Percentiles rank a stretch among this genome's conserved stretches.
Conservation (phyloP, 2,797 vertebrate species). For the Aeoliscus strigatus region DNA sequence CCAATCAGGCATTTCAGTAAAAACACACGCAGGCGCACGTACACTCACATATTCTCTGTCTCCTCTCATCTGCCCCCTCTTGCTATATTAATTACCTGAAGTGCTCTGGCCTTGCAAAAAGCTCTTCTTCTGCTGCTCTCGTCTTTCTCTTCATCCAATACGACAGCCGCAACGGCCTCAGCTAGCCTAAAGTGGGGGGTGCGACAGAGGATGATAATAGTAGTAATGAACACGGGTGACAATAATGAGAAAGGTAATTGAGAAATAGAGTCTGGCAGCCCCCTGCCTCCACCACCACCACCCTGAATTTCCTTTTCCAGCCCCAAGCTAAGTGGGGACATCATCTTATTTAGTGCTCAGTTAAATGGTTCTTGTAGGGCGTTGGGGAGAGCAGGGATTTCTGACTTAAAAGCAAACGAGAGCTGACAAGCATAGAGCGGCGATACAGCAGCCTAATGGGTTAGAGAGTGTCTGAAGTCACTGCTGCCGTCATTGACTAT, state of each 20-base stretch:
- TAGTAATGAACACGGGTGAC: conserved; percentile 64
- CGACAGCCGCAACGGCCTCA: conserved; percentile 39
- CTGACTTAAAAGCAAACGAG: conserved; percentile 40
- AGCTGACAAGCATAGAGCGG: conserved; percentile 48
- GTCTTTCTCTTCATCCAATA: conserved; percentile 44
- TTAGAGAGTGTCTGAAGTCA: conserved; percentile 28
- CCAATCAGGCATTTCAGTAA: conserved; percentile 60
- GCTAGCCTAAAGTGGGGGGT: conserved; percentile 57
- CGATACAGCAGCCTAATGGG: conserved; percentile 39
- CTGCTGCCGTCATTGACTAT: conserved; percentile 9
- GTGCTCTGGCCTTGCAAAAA: conserved; percentile 77
- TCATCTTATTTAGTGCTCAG: conserved; percentile 52
- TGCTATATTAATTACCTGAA: conserved; percentile 92
- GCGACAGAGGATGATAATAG: conserved; percentile 62
- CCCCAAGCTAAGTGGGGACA: conserved; percentile 58
- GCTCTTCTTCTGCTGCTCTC: conserved; percentile 64
- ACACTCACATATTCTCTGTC: conserved; percentile 69
- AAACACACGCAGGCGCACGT: conserved; percentile 56
- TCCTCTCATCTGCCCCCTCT: conserved; percentile 84
- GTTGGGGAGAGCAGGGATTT: conserved; percentile 31
- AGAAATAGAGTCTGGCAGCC: conserved; percentile 53
- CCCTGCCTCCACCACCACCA: too few relatives aligned
- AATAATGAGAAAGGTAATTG: conserved; percentile 73
- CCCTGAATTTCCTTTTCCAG: conserved; percentile 52
- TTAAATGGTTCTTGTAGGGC: conserved; percentile 47